phyloP scores from a whole-genome alignment of 92 coral and sea anemone species.

The Bergia sp. region DNA sequence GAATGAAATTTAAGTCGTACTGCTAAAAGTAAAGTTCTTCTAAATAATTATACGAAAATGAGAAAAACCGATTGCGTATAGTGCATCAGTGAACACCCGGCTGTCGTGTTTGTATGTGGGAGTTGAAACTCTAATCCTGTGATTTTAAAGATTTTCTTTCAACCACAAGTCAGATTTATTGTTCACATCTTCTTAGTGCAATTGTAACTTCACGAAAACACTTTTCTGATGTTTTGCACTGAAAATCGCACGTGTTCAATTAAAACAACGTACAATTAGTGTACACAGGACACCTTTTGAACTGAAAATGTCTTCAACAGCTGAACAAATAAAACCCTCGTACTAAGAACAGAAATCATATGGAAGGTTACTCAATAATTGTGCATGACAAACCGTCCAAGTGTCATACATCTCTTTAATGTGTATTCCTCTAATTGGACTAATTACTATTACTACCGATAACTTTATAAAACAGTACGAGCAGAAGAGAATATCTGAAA shows the following conservation, averaged over 20 bases:
- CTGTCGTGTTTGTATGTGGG: too few species aligned
- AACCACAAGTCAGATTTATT: background rate
- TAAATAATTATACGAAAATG: background rate
- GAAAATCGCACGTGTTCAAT: constrained; percentile 20
- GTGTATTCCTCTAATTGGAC: too few species aligned
- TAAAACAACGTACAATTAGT: background rate
- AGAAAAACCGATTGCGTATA: background rate
- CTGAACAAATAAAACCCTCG: constrained; percentile 18
- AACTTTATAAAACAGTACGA: background rate
- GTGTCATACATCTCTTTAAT: background rate
- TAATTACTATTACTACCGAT: background rate
- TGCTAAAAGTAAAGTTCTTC: background rate
- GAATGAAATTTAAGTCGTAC: background rate
- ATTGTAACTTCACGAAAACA: background rate
- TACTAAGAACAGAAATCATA: background rate
- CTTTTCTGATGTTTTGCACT: background rate
- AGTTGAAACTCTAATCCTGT: background rate
- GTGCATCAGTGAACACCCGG: background rate
- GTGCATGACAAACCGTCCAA: background rate
- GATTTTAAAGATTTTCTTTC: too few species aligned
- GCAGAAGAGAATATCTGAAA: background rate
- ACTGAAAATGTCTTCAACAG: constrained; percentile 18
- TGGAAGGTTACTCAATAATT: constrained; percentile 1
- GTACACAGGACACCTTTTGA: constrained; percentile 5
- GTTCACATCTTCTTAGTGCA: background rate